These are phyloP conservation scores for Scalopus aquaticus DNA, from an alignment of 2,113 vertebrate genomes.

Conservation along the genomic window DNA sequence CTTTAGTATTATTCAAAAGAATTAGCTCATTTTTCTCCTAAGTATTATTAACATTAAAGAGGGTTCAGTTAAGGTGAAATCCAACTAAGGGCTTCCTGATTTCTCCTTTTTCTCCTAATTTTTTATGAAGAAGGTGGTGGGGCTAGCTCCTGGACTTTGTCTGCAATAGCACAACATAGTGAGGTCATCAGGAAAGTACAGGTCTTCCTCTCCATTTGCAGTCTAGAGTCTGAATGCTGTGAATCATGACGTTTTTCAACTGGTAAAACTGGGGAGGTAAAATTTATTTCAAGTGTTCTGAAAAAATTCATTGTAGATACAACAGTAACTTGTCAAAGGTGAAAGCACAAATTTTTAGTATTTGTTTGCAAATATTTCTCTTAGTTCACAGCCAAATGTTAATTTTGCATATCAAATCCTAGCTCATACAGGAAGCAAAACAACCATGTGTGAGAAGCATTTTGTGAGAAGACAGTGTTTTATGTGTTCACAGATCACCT, in stretches of 20 bases:
- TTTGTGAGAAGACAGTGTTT: conserved; percentile 44
- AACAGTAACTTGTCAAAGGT: neutral
- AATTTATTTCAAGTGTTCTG: conserved; percentile 43
- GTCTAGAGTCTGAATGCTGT: conserved; percentile 30
- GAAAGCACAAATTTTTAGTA: neutral
- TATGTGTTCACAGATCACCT: neutral
- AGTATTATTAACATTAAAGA: conserved; percentile 37
- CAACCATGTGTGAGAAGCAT: neutral
- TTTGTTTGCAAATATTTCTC: neutral
- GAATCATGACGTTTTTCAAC: conserved; percentile 58
- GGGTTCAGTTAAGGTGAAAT: neutral
- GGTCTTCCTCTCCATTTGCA: neutral
- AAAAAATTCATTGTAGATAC: conserved; percentile 47
- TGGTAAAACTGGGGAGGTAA: neutral
- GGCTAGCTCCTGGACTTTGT: conserved; percentile 25
- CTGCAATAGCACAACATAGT: neutral
- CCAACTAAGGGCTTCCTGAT: neutral
- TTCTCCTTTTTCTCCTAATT: neutral
- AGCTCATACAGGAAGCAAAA: neutral
- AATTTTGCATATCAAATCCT: neutral
- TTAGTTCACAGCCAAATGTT: conserved; percentile 22
- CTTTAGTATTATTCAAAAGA: conserved; percentile 54
- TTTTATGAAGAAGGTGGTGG: neutral
- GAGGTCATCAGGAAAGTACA: neutral
- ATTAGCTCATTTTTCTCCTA: conserved; percentile 21